phyloP scores from a whole-genome alignment of 1,140 invertebrate species.

The Cydia splendana region DNA sequence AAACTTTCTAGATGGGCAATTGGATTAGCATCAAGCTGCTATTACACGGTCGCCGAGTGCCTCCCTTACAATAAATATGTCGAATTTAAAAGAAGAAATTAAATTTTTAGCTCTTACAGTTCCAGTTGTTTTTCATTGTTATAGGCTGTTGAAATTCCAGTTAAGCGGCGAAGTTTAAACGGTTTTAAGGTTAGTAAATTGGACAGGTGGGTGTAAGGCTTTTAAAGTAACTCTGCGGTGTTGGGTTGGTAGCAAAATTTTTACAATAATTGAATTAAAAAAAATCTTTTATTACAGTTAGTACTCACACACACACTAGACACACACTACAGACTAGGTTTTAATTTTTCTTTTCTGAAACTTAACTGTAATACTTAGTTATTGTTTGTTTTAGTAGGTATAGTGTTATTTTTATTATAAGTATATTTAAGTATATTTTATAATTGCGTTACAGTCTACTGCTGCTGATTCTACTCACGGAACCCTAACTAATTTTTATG shows the following conservation, averaged over 20 bases:
- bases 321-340: too few species aligned
- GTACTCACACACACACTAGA: too few species aligned
- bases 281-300: too few species aligned
- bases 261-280: too few species aligned
- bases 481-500: too few species aligned
- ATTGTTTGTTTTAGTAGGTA: too few species aligned
- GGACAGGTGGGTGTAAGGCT: neutral
- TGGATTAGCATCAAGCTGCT: constrained; percentile 58
- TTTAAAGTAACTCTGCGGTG: neutral
- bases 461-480: too few species aligned
- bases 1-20: constrained; percentile 58
- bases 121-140: constrained; percentile 25
- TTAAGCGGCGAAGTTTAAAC: constrained; percentile 25
- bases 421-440: too few species aligned
- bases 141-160: constrained; percentile 27
- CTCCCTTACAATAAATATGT: constrained; percentile 46
- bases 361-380: too few species aligned
- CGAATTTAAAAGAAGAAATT: constrained; percentile 45
- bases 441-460: too few species aligned
- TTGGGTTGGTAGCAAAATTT: neutral
- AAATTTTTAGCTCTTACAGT: constrained; percentile 39
- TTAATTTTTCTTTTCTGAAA: too few species aligned
- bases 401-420: too few species aligned
- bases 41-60: constrained; percentile 47
- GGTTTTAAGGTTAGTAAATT: constrained; percentile 14